These are phyloP conservation scores for Lanius ludovicianus DNA, from an alignment of 2,113 vertebrate species.

Conservation along the genomic window DNA sequence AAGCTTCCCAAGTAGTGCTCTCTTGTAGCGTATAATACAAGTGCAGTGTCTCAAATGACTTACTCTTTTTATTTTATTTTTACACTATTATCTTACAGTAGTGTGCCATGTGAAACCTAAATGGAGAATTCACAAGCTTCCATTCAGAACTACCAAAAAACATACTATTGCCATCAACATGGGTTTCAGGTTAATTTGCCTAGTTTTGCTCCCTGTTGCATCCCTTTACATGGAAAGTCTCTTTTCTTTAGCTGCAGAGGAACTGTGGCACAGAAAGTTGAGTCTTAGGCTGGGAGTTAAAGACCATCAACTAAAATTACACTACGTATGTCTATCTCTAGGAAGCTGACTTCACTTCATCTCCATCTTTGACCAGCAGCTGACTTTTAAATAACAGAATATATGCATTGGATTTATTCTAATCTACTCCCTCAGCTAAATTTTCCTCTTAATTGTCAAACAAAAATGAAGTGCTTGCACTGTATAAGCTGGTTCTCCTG, in stretches of 20 bases:
- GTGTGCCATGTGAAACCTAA: neutral
- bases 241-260: neutral
- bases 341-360: neutral
- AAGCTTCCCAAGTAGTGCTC: neutral
- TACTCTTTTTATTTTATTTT: neutral
- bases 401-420: neutral
- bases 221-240: neutral
- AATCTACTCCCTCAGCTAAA: neutral
- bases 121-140: neutral
- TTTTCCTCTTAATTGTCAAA: neutral
- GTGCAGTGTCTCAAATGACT: neutral
- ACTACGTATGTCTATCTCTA: fast-evolving
- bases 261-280: neutral
- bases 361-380: neutral
- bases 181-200: neutral
- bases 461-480: neutral
- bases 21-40: neutral
- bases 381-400: neutral
- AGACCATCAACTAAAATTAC: neutral
- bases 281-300: neutral
- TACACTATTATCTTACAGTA: neutral
- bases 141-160: neutral
- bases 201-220: neutral
- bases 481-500: fast-evolving
- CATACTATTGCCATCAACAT: fast-evolving